Base-by-base conservation (phyloP, 2,797 vertebrate genomes). In the Onychomys torridus region DNA sequence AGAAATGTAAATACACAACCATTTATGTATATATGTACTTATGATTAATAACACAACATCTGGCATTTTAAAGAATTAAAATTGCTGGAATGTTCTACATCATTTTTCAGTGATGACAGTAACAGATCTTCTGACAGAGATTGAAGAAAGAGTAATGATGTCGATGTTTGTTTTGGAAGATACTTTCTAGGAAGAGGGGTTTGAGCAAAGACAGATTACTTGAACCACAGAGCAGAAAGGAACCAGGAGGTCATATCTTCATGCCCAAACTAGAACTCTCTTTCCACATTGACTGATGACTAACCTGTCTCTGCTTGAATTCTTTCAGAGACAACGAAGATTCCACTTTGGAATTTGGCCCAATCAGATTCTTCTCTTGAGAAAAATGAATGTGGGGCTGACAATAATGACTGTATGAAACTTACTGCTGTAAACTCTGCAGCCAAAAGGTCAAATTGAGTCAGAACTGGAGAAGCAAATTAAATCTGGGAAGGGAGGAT, bases 81-180 rank as follows among this genome's bases (percentile, higher is more conserved):
- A 78, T 97, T 91, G 71, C 93, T 95, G 97, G 97, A 98, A 97
- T 97, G 97, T 93, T 90, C 87, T 92, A 93, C 83, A 94, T 95
- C 94, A 95, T 98, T 97, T 98, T 97, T 97, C 97, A 97, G 46
- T 43, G 29, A 96, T 97, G 96, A 95, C 97, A 97, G 95, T 91
- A 96, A 95, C 96, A 97, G 96, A 96, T 95, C 77, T 97, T 98
- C 94, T 95, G 97, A 98, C 97, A 97, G 71, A 97, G 96, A 96
- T 63, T 97, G 96, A 98, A 97, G 86, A 95, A 97, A 97, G 94
- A 95, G 63, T 96, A 97, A 98, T 94, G 93, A 95, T 95, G 77
- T 90, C 69, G 75, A 97, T 98, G 96, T 98, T 98, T 98, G 96
- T 91, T 95, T 97, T 98, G 97, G 98, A 97, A 95, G 92, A 91